phyloP scores from a whole-genome alignment of 2,888 invertebrate genomes.

The Eilema depressum region DNA sequence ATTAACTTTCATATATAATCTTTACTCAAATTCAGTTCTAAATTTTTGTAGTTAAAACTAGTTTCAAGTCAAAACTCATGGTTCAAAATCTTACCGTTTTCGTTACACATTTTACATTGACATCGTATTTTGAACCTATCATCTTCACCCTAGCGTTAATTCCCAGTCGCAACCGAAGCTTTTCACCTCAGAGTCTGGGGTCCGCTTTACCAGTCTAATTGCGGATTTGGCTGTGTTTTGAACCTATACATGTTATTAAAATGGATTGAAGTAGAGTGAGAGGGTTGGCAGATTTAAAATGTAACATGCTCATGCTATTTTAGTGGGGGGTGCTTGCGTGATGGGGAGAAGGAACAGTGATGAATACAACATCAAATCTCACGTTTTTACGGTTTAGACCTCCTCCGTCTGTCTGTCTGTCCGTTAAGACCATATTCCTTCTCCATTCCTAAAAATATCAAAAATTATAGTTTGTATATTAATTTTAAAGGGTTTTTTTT shows the following conservation, averaged over 20 bases:
- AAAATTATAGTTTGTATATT: not conserved
- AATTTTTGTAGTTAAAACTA: too few relatives aligned
- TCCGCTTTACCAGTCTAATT: too few relatives aligned
- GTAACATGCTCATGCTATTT: slow-evolving; percentile 5
- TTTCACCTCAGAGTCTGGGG: too few relatives aligned
- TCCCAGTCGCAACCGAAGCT: too few relatives aligned
- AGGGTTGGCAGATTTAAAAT: not conserved
- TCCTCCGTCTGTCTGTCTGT: slow-evolving; percentile 17
- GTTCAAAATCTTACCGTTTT: too few relatives aligned
- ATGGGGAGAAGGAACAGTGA: not conserved
- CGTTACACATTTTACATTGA: too few relatives aligned
- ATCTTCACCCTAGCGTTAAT: too few relatives aligned
- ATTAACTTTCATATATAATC: too few relatives aligned
- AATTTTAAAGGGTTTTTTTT: not conserved
- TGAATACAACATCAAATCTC: slow-evolving; percentile 12
- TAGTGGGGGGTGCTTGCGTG: not conserved
- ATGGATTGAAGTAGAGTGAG: not conserved
- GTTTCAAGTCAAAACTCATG: too few relatives aligned
- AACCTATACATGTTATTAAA: not conserved
- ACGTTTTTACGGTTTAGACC: slow-evolving; percentile 12
- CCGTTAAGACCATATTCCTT: slow-evolving; percentile 10
- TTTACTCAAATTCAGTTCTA: too few relatives aligned
- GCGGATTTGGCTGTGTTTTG: too few relatives aligned
- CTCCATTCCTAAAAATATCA: slow-evolving; percentile 21
- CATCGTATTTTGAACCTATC: too few relatives aligned